phyloP scores from a whole-genome alignment of 92 coral and sea anemone genomes.

The Virgularia gustaviana region DNA sequence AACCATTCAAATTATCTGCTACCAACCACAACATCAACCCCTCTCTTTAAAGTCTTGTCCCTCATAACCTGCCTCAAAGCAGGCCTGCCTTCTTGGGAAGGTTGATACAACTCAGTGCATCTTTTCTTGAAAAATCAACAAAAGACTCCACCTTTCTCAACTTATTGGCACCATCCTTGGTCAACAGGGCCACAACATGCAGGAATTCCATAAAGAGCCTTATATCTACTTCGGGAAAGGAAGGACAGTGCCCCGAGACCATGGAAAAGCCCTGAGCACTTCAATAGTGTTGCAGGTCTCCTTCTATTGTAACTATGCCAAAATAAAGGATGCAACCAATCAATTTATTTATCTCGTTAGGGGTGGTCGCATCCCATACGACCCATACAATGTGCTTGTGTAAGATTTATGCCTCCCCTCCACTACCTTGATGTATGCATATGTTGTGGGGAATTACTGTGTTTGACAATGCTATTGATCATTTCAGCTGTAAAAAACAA shows the following conservation, averaged over 20 bases:
- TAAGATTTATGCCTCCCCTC: constrained; percentile 42
- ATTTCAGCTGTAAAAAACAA: constrained; percentile 54
- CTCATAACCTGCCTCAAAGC: constrained; percentile 57
- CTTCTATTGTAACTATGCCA: constrained; percentile 54
- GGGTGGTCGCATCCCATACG: constrained; percentile 58
- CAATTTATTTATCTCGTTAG: constrained; percentile 52
- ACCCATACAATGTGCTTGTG: constrained; percentile 48
- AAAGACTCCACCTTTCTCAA: constrained; percentile 52
- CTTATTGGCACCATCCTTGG: constrained; percentile 48
- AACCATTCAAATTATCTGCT: constrained; percentile 58
- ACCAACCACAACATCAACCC: constrained; percentile 52
- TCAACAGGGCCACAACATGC: constrained; percentile 61
- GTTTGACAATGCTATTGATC: constrained; percentile 42
- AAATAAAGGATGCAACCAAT: constrained; percentile 56
- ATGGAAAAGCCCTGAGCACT: constrained; percentile 59
- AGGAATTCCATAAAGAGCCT: constrained; percentile 58
- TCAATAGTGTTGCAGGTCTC: constrained; percentile 56
- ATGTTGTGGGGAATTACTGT: constrained; percentile 61
- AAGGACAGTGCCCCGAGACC: constrained; percentile 62
- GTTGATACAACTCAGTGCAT: constrained; percentile 59
- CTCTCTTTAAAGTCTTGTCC: constrained; percentile 45
- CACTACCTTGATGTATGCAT: constrained; percentile 49
- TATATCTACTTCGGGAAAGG: constrained; percentile 30
- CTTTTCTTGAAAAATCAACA: constrained; percentile 48
- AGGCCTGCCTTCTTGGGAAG: constrained; percentile 56